Conservation (phyloP, 1,140 invertebrate genomes). For the Zeugodacus cucurbitae region DNA sequence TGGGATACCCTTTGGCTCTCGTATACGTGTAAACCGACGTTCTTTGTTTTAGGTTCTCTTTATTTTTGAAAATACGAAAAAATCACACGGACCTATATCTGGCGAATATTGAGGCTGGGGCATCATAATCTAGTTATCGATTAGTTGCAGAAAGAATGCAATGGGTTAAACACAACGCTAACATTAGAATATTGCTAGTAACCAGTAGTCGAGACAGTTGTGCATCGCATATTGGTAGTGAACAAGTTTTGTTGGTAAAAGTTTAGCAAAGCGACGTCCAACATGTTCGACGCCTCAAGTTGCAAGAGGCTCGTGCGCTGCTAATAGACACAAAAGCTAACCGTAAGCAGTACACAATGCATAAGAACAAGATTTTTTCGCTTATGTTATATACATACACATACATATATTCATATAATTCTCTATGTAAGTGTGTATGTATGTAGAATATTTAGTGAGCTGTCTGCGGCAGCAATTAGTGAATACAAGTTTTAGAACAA, state of each 20-base stretch:
- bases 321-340: background rate
- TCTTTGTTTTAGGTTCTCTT: no score
- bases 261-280: background rate
- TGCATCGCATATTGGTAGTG: background rate
- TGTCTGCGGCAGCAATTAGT: background rate
- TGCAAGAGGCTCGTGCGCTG: conserved; percentile 5
- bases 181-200: background rate
- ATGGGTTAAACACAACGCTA: background rate
- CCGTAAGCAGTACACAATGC: background rate
- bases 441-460: no score
- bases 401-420: no score
- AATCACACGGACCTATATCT: no score
- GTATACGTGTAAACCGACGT: no score
- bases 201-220: background rate
- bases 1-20: no score
- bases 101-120: no score
- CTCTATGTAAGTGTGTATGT: background rate
- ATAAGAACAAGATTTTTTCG: background rate
- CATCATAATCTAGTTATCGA: no score
- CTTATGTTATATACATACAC: no score
- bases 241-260: background rate
- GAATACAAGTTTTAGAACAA: background rate
- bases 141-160: background rate
- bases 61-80: no score
- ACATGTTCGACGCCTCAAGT: background rate